Evolutionary conservation across 2,113 vertebrate species (phyloP).

Genomic region (Epinephelus fuscoguttatus): DNA sequence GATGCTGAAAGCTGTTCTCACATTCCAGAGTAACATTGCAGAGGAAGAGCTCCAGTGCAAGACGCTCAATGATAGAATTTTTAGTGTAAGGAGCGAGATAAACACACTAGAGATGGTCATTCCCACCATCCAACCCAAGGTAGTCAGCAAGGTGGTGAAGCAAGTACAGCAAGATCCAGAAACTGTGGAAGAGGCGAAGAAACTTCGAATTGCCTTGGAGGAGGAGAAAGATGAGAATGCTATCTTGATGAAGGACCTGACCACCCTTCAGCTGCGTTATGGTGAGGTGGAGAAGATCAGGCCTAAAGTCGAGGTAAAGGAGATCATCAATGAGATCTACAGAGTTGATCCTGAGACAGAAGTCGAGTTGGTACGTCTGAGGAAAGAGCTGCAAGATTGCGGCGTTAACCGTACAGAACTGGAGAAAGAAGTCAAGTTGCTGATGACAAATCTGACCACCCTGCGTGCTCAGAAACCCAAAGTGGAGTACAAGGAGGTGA

Average conservation of each 20-base stretch:
- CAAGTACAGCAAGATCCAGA: conserved; percentile 90
- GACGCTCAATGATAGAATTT: conserved; percentile 80
- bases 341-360: conserved; percentile 91
- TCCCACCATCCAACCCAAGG: conserved; percentile 90
- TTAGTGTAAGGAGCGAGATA: conserved; percentile 84
- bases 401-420: conserved; percentile 70
- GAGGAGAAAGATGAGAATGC: conserved; percentile 86
- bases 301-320: conserved; percentile 90
- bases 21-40: conserved; percentile 84
- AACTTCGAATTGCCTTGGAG: conserved; percentile 84
- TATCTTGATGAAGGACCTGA: conserved; percentile 83
- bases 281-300: conserved; percentile 81
- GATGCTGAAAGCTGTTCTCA: conserved; percentile 88
- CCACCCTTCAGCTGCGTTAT: conserved; percentile 83
- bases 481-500: conserved; percentile 92
- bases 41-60: conserved; percentile 83
- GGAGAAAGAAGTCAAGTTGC: conserved; percentile 82
- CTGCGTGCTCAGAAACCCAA: conserved; percentile 89
- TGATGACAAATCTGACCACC: conserved; percentile 81
- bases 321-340: conserved; percentile 91
- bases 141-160: conserved; percentile 93
- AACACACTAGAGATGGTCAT: conserved; percentile 90
- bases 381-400: conserved; percentile 86
- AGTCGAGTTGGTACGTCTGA: conserved; percentile 86
- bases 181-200: conserved; percentile 85